Percentiles rank a stretch among this genome's conserved stretches.
These are phyloP conservation scores for Stictocephala bisonia DNA, from an alignment of 2,888 invertebrate genomes.

Conservation along the genomic window DNA sequence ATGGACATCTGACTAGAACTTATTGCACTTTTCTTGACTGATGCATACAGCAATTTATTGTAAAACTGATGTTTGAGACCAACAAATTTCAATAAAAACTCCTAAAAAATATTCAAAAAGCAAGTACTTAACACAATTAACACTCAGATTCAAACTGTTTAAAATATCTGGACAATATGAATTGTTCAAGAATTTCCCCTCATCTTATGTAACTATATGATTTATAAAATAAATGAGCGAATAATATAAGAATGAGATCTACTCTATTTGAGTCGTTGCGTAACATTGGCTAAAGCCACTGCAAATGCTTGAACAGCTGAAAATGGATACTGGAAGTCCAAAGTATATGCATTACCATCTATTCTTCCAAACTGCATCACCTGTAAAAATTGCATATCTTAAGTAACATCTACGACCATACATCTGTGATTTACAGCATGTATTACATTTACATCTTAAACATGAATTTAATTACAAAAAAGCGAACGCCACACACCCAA, in stretches of 20 bases:
- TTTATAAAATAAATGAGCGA: constrained; percentile 35
- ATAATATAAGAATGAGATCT: constrained; percentile 2
- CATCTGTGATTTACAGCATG: no score
- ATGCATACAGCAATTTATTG: no score
- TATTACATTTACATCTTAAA: no score
- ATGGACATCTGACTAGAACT: no score
- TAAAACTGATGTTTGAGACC: no score
- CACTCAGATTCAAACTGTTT: constrained; percentile 17
- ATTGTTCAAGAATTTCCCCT: constrained; percentile 2
- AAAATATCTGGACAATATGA: background rate
- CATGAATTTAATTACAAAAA: no score
- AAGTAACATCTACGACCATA: no score
- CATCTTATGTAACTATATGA: background rate
- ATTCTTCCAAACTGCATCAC: constrained; percentile 99
- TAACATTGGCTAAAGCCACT: constrained; percentile 96
- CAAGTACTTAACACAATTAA: background rate
- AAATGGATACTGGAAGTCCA: constrained; percentile 99
- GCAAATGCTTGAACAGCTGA: constrained; percentile 98
- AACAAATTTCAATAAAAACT: background rate
- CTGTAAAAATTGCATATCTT: no score
- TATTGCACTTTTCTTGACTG: no score
- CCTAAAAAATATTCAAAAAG: background rate
- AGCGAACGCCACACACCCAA: no score
- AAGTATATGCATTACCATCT: constrained; percentile 97
- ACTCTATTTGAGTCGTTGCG: constrained; percentile 88